Base-by-base conservation (phyloP, 2,888 invertebrate species). In the Malthinus seriepunctatus region DNA sequence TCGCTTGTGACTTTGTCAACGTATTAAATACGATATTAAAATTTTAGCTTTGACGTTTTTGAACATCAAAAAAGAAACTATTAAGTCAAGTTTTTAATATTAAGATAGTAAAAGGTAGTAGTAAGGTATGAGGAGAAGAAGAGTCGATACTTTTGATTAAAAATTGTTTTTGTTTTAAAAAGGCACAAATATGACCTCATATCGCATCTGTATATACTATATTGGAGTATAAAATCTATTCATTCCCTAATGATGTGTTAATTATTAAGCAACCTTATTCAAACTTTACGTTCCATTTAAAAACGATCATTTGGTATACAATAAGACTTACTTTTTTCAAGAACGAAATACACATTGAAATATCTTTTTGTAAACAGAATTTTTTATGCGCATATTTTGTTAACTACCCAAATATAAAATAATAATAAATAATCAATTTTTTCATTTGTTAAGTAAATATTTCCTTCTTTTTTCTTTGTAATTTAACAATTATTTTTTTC, bases 1-100 rank as follows among this genome's bases (percentile, higher is more conserved):
- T 71, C 72, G 67, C 35, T 48, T 49, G 53, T 38, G 45, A 51
- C 46, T 51, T 56, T 51, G 42, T 35, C 55, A 32, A 32, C 51
- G 32, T 55, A 48, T 55, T 55, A 55, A 38, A 32, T 42, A 39
- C 38, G 11, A 23, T 54, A 54, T 48, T 49, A 39, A 49, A 55
- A 49, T 55, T 56, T 56, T 15, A 23, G 23, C 23, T 23, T 23
- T 23, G 23, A 23, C 23, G 23, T 23, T 23, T 23, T 23, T 23
- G 23, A 23, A 23, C 23, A 23, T 23, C 23, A 23, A 23, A 23
- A 23, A 23, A 23, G 23, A 23, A 23, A 23, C 23, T 23, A 23
- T 23, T 23, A 23, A 23, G 23, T 23, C 23, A 5, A 23, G 23
- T 23, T 23, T 23, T 23, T 3, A 23, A 3, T 3, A 3, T 23